phyloP scores from a whole-genome alignment of 2,113 vertebrate species.

The Chionis minor region DNA sequence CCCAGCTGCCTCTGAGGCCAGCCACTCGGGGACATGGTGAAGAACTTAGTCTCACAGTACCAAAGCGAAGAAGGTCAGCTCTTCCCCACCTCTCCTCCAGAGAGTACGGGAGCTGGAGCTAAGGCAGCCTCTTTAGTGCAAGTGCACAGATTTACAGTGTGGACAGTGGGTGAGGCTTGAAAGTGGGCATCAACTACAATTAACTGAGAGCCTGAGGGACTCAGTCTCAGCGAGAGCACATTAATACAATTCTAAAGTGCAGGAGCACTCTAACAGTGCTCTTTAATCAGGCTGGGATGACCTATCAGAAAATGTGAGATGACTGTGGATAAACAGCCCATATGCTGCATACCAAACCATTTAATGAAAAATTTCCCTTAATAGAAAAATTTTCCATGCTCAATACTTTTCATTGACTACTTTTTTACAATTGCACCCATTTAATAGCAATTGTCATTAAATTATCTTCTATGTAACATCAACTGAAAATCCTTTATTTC shows the following conservation, averaged over 20 bases:
- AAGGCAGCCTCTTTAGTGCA: not conserved
- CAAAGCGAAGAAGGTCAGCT: not conserved
- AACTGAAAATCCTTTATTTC: conserved; percentile 60
- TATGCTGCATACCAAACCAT: conserved; percentile 5
- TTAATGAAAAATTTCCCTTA: conserved; percentile 39
- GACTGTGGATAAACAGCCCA: not conserved
- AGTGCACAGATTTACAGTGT: not conserved
- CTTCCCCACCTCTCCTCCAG: not conserved
- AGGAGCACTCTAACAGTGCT: not conserved
- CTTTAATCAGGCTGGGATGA: not conserved
- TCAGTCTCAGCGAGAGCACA: not conserved
- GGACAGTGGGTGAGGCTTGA: not conserved
- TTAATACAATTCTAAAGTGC: not conserved
- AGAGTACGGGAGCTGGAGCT: not conserved
- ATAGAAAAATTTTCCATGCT: conserved; percentile 38
- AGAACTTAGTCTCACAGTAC: not conserved
- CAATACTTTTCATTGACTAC: conserved; percentile 36
- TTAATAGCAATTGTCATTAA: conserved; percentile 58
- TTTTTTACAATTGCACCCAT: conserved; percentile 28
- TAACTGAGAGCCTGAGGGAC: not conserved
- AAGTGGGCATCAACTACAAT: not conserved
- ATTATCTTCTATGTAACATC: conserved; percentile 48
- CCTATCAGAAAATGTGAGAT: conserved; percentile 22
- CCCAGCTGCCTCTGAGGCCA: not conserved
- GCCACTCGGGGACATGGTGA: not conserved